Evolutionary conservation across 2,888 invertebrate species (phyloP).

Genomic region (Leptinotarsa juncta): DNA sequence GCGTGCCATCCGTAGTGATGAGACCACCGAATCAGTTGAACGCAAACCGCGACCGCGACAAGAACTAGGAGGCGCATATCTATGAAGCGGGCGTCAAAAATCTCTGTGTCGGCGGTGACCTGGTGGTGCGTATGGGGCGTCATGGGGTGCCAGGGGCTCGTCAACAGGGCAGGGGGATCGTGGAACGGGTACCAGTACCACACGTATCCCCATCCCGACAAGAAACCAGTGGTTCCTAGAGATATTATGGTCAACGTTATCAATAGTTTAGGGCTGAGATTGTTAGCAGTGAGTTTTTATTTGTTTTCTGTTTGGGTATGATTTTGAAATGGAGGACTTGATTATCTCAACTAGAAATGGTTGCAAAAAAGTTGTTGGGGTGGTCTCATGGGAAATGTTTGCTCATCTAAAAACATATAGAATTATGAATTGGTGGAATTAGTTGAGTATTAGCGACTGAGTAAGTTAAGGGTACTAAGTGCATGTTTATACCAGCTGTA

Average conservation of each 20-base stretch:
- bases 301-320: too few species aligned
- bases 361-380: not conserved
- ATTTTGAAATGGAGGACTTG: too few species aligned
- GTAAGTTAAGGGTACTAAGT: too few species aligned
- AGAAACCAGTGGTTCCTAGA: constrained; percentile 62
- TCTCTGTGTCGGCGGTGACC: not conserved
- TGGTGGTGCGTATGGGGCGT: constrained; percentile 33
- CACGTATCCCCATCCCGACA: constrained; percentile 42
- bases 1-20: not conserved
- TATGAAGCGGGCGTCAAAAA: constrained; percentile 12
- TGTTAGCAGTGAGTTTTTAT: constrained; percentile 69
- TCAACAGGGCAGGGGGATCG: constrained; percentile 9
- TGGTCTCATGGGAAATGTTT: too few species aligned
- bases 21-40: constrained; percentile 28
- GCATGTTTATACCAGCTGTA: too few species aligned
- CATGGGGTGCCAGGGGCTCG: constrained; percentile 11
- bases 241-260: constrained; percentile 84
- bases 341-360: too few species aligned
- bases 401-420: too few species aligned
- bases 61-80: constrained; percentile 23
- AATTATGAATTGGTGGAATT: too few species aligned
- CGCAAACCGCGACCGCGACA: constrained; percentile 29
- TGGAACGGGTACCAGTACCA: constrained; percentile 42
- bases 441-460: too few species aligned
- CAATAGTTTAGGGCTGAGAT: constrained; percentile 78